These are phyloP conservation scores for Macrophya alboannulata DNA, from an alignment of 2,888 invertebrate genomes.

Conservation along the genomic window DNA sequence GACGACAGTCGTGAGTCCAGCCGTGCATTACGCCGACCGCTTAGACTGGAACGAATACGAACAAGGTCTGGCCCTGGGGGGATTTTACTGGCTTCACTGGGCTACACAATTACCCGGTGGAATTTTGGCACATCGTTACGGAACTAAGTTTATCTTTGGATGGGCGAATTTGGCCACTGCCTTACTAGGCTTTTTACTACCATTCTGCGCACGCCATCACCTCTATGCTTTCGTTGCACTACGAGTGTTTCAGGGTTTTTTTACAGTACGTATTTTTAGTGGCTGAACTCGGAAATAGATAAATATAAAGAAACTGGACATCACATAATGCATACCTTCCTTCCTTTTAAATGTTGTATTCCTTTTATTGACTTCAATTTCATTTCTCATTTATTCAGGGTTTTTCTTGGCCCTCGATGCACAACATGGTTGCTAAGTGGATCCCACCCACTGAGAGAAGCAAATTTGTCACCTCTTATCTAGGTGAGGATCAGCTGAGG, in stretches of 20 bases:
- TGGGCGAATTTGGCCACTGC: conserved; percentile 85
- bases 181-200: conserved; percentile 85
- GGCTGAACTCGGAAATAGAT: neutral
- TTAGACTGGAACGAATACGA: conserved; percentile 86
- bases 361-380: neutral
- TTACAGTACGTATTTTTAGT: conserved; percentile 82
- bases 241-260: conserved; percentile 86
- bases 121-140: conserved; percentile 85
- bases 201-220: conserved; percentile 84
- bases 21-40: conserved; percentile 66
- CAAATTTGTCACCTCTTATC: conserved; percentile 85
- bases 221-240: conserved; percentile 83
- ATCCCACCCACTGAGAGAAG: conserved; percentile 91
- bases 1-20: neutral
- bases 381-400: conserved; percentile 79
- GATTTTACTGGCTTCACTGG: conserved; percentile 90
- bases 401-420: conserved; percentile 89
- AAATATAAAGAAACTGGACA: no score
- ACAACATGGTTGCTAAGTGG: conserved; percentile 90
- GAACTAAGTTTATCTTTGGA: conserved; percentile 88
- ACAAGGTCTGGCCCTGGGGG: conserved; percentile 85
- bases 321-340: no score
- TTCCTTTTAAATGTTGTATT: neutral
- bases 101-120: conserved; percentile 88
- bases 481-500: conserved; percentile 77